Base-by-base conservation (phyloP, 2,113 vertebrate genomes). In the Chamaea fasciata region DNA sequence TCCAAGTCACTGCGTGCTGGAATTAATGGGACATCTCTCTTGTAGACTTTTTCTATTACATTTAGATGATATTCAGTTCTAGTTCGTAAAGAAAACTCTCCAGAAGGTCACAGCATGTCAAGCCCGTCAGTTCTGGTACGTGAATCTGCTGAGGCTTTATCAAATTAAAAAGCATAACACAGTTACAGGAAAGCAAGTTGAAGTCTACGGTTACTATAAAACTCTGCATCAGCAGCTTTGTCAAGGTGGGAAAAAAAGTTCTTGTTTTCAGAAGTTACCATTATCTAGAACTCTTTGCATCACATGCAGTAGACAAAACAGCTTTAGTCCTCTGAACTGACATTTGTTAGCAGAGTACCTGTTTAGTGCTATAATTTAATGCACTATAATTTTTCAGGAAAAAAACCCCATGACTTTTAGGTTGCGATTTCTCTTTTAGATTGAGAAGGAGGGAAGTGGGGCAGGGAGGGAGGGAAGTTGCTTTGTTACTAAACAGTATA, bases 71-170 rank as follows among this genome's bases (percentile, higher is more conserved):
- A 50, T 50, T 75, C 46, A 70, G 47, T 55, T 63, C 64, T 27
- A 18, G 39, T 63, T 94, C 88, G 63, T 77, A 92, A 88, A 77
- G 71, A 85, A 94, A 86, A 74, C 46, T 37, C 11, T 63, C 39
- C 52, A 93, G 59, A 93, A 95, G 15, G 33, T 90, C 79, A 67
- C 41, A 90, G 75, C 44, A 53, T 86, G 82, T 64, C 56, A 93
- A 95, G 78, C 9, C 27, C 0, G 0, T 90, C 82, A 81, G 37
- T 85, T 90, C 50, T 69, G 80, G 55, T 81, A 75, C 70, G 64
- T 49, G 35, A 78, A 88, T 74, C 75, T 90, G 42, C 73, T 46
- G n/a, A 90, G n/a, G 50, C 21, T 92, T 85, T 88, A 83, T 94
- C 53, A 74, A 75, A 76, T 97, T 74, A 49, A 46, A 65, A 94